Percentiles rank a stretch among this genome's conserved stretches.
Conservation (phyloP, 2,888 invertebrate genomes). For the Macrophya alboannulata region DNA sequence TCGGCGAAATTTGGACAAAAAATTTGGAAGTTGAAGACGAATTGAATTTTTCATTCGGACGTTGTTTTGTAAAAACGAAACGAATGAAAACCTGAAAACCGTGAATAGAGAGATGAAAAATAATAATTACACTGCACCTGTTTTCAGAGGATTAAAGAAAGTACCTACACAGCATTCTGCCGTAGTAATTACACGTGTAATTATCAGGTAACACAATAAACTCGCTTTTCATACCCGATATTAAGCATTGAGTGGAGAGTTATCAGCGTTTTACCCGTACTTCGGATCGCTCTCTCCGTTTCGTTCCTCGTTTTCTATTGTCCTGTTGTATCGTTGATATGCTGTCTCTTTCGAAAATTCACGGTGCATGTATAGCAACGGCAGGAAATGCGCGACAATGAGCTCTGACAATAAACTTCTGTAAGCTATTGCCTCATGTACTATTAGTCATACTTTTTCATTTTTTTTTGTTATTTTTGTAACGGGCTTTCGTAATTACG, state of each 20-base stretch:
- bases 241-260: too few relatives aligned
- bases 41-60: too few relatives aligned
- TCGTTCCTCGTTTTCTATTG: neutral
- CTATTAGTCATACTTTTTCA: slow-evolving; percentile 5
- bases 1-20: too few relatives aligned
- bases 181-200: neutral
- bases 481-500: neutral
- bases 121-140: neutral
- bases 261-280: neutral
- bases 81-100: neutral
- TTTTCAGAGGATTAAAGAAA: neutral
- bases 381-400: slow-evolving; percentile 20
- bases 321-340: neutral
- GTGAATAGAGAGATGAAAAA: neutral
- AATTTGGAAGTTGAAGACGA: too few relatives aligned
- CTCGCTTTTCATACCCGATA: too few relatives aligned
- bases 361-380: neutral
- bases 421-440: neutral
- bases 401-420: slow-evolving; percentile 6
- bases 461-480: too few relatives aligned
- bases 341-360: slow-evolving; percentile 5
- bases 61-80: neutral
- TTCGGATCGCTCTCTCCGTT: neutral
- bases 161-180: neutral
- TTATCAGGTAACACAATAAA: too few relatives aligned